Evolutionary conservation across 2,797 vertebrate species (phyloP), one percentile per base, ranked within the genome.

Genomic region (Acipenser ruthenus): DNA sequence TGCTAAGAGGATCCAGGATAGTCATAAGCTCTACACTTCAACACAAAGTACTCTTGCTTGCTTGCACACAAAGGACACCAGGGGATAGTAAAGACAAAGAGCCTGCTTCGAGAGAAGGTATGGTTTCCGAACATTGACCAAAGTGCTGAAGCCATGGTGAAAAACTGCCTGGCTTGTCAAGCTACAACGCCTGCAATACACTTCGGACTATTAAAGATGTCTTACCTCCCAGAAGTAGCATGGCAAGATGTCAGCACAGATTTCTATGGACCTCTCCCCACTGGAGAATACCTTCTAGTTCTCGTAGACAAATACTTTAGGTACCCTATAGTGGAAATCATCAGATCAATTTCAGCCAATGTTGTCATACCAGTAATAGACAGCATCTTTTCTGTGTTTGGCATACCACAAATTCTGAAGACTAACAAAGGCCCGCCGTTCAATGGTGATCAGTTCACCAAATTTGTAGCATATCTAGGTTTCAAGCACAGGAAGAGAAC

Each of bases 391-490:
- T 74, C 63, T 5, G 70, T 65, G 18, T 74, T 78, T 49, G 68
- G 67, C 1, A 76, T 76, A 1, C 73, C 69, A 6, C 2, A 18
- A 15, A n/a, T 67, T 2, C 0, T 74, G 0, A 74, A 75, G 64
- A 72, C 68, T 10, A 70, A 78, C 8, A 75, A 75, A 67, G 58
- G 68, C 7, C 67, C 65, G 1, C 67, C 68, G 6, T 69, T 77
- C 8, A 75, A 74, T 62, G 62, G 67, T 7, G 11, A 72, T 4
- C 8, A 63, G 3, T 71, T 78, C 1, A 50, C 68, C 0, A 7
- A 70, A 15, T 71, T 73, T 64, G 56, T 53, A 37, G 10, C 6
- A 1, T 63, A 69, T 6, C 9, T 69, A 18, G 65, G 67, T 0
- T 71, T 73, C 6, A 50, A 50, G 6, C 65, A 74, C 6, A 3